These are phyloP conservation scores for Araneus ventricosus DNA, from an alignment of 1,140 invertebrate species.

Conservation along the genomic window DNA sequence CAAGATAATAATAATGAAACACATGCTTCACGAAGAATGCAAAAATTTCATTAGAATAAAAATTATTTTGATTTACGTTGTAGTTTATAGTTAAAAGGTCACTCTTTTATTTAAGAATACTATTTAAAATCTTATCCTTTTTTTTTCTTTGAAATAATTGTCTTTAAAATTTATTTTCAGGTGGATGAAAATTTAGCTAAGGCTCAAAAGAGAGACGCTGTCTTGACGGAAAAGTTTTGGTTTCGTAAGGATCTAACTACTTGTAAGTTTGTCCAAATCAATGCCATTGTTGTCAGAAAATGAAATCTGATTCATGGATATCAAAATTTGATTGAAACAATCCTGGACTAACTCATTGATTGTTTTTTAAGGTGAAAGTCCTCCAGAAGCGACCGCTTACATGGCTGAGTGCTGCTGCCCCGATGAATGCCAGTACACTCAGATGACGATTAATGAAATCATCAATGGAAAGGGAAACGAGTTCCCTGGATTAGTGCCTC, in stretches of 20 bases:
- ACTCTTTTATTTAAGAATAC: no score
- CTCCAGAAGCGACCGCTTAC: conserved; percentile 78
- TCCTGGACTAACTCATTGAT: not conserved
- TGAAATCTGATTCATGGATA: no score
- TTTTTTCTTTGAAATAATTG: not conserved
- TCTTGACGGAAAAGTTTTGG: conserved; percentile 91
- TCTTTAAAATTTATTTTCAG: conserved; percentile 79
- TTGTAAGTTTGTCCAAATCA: conserved; percentile 74
- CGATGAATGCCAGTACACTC: conserved; percentile 78
- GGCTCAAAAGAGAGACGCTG: conserved; percentile 94
- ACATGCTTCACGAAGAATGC: no score
- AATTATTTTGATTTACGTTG: no score
- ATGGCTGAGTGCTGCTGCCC: conserved; percentile 73
- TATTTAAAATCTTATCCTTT: not conserved
- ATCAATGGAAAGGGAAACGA: conserved; percentile 96
- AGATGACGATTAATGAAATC: conserved; percentile 97
- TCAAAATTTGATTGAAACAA: no score
- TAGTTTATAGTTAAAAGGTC: no score
- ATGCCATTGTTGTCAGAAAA: not conserved
- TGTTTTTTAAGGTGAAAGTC: conserved; percentile 78
- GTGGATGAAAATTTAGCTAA: conserved; percentile 99
- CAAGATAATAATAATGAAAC: no score
- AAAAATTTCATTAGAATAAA: no score
- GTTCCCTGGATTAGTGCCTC: conserved; percentile 96
- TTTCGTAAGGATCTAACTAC: conserved; percentile 91